Evolutionary conservation across 2,797 vertebrate species (phyloP), one percentile per base, ranked within the genome.

Genomic region (Apogon hyalosoma): DNA sequence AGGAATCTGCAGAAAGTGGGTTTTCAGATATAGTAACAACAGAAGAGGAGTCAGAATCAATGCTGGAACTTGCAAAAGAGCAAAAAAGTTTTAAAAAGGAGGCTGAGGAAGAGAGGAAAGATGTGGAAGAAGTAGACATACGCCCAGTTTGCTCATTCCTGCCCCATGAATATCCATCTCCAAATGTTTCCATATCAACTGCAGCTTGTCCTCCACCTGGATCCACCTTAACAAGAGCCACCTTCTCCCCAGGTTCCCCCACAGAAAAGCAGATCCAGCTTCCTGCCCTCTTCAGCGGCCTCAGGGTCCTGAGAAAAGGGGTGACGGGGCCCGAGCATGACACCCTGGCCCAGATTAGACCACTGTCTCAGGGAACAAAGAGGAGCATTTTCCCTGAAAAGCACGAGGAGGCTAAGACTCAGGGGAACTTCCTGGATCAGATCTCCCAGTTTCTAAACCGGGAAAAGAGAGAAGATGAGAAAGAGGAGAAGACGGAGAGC

Each of bases 391-490:
- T 19, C 24, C 12, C 56, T 3, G 85, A 83, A n/a, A 59, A 90
- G 69, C 77, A 69, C 88, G 87, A 38, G 31, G 85, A 88, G 0
- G 11, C 36, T 11, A 80, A 77, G 65, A 91, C 77, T 51, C 81
- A 91, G 80, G 94, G 93, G 41, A 86, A 88, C 76, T 92, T 98
- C 68, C 83, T 97, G 83, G 94, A 96, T 66, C 97, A 98, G 5
- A 94, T 98, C 28, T 96, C 95, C 0, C 95, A 96, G 72, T 87
- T 98, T 16, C 88, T 98, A 70, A 95, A 77, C 83, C 88, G 94
- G 63, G 95, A 97, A 0, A 93, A 93, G 72, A 95, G 87, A 79
- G 87, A 68, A 2, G 94, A 95, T 3, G 87, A 83, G 15, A 85
- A 70, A 7, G 85, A 70, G 39, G 78, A 79, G 13, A 79, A 12